Evolutionary conservation across 2,113 vertebrate genomes (phyloP), one percentile per base, ranked within the genome.

Genomic region (Scytalopus superciliaris): DNA sequence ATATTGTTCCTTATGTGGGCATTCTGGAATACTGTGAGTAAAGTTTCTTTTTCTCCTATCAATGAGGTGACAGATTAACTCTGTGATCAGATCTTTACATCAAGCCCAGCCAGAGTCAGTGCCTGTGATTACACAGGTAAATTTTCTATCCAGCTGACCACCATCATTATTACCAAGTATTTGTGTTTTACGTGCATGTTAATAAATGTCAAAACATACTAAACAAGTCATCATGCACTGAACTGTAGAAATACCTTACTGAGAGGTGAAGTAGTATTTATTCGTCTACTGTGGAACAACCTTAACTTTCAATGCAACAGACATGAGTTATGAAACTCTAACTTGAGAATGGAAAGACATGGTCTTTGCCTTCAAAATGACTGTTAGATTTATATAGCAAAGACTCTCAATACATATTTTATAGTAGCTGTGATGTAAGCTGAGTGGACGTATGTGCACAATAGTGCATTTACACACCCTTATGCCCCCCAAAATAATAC

Each of bases 361-460:
- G 39, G 57, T 66, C 21, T 79, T 64, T 67, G 64, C 31, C 39
- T 57, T n/a, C 81, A 70, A 62, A 73, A 83, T 73, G 16, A 76
- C 66, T 40, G 18, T 33, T 78, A 23, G 35, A 85, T 84, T 83
- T 95, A 59, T 59, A 85, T 3, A 44, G 8, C 5, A 68, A 63
- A 92, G 39, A 60, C 42, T 67, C 35, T 80, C 66, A 76, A 75
- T 30, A 60, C 8, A 3, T 72, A 57, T 40, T 92, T 90, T 83
- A 44, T 35, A 85, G 37, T 17, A 56, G 24, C 14, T 49, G 13
- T 37, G n/a, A 1, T 3, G 15, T 40, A 82, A 89, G 19, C 21
- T 30, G 35, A 57, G 13, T 5, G 11, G n/a, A 12, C 15, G 59
- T 8, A 6, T 24, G 19, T 31, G 21, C 0, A 1, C 12, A 35